phyloP scores from a whole-genome alignment of 2,797 vertebrate species.

The Peromyscus eremicus region DNA sequence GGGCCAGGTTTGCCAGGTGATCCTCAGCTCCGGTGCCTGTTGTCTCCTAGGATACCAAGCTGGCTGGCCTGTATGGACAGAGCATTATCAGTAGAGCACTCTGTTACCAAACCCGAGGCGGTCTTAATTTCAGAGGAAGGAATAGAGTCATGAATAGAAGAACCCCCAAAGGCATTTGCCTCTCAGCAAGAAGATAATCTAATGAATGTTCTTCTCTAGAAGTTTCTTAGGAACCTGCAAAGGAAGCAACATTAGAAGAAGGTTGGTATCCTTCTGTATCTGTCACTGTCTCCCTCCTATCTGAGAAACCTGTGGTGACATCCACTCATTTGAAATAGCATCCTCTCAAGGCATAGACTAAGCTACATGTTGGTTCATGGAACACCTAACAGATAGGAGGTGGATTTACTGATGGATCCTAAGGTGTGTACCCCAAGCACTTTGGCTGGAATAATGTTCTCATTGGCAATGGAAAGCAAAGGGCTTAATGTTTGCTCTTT shows the following conservation, averaged over 20 bases:
- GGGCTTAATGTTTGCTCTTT: not conserved
- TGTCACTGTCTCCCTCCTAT: not conserved
- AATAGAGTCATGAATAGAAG: not conserved
- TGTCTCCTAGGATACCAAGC: not conserved
- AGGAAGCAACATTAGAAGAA: not conserved
- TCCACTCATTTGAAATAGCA: not conserved
- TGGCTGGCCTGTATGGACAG: not conserved
- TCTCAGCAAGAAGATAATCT: not conserved
- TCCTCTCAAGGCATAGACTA: not conserved
- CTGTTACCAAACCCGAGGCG: not conserved
- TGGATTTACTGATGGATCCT: not conserved
- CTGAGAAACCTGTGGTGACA: not conserved
- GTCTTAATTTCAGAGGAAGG: not conserved
- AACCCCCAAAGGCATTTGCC: not conserved
- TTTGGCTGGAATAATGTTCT: not conserved
- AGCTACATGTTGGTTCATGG: not conserved
- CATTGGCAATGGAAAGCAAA: not conserved
- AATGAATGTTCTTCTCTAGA: not conserved
- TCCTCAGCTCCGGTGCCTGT: not conserved
- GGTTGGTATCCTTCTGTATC: not conserved
- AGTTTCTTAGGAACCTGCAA: not conserved
- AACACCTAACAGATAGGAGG: not conserved
- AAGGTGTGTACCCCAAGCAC: not conserved
- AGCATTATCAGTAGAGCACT: not conserved
- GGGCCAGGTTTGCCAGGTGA: not conserved